Evolutionary conservation across 2,113 vertebrate species (phyloP).

Genomic region (Heptranchias perlo): DNA sequence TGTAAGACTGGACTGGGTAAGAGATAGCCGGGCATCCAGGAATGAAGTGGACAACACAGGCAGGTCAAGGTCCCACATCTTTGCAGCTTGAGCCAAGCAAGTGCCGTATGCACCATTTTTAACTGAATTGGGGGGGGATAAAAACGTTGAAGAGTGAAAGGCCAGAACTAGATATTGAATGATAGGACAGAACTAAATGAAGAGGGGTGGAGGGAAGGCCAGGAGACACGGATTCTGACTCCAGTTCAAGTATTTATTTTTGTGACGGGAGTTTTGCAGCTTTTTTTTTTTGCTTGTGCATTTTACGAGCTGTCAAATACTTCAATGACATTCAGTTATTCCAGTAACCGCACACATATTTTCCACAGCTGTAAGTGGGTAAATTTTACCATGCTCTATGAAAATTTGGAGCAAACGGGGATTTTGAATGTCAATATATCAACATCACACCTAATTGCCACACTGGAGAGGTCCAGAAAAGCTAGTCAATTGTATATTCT

Average conservation of each 20-base stretch:
- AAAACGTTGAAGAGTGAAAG: no score
- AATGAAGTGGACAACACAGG: neutral
- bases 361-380: slow-evolving; percentile 12
- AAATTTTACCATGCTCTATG: neutral
- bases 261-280: neutral
- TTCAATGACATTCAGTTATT: neutral
- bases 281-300: neutral
- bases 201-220: neutral
- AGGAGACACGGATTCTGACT: neutral
- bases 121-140: neutral
- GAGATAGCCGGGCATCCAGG: neutral
- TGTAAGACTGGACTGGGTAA: neutral
- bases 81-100: neutral
- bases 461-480: neutral
- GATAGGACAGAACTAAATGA: neutral
- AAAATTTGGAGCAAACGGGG: neutral
- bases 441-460: slow-evolving; percentile 27
- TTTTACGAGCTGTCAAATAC: neutral
- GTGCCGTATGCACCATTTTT: neutral
- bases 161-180: neutral
- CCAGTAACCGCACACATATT: neutral
- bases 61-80: neutral
- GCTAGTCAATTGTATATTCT: neutral
- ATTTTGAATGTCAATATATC: neutral
- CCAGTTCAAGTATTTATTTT: neutral